phyloP scores from a whole-genome alignment of 2,797 vertebrate genomes.

The Leontocebus nigricollis region DNA sequence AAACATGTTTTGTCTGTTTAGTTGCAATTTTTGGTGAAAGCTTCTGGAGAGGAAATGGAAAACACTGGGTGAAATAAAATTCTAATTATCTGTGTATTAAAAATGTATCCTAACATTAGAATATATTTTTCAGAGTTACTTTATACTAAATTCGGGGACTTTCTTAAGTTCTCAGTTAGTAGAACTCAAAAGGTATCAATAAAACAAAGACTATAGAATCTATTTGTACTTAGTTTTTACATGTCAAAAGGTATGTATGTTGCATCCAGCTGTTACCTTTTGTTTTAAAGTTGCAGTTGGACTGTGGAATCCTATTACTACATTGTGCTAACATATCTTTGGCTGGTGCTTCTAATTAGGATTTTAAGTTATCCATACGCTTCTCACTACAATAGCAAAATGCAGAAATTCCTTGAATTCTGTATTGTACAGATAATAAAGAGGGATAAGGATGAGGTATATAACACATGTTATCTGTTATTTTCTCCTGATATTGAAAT shows the following conservation, averaged over 20 bases:
- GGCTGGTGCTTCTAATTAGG: not conserved
- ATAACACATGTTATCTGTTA: not conserved
- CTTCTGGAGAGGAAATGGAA: constrained; percentile 52
- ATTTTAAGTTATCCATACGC: not conserved
- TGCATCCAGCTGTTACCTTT: not conserved
- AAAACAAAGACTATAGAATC: not conserved
- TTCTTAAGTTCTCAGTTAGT: constrained; percentile 40
- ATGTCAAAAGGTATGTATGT: not conserved
- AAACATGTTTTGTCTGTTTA: constrained; percentile 58
- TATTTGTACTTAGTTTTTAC: constrained; percentile 40
- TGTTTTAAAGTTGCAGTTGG: constrained; percentile 29
- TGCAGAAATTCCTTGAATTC: constrained; percentile 1
- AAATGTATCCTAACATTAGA: not conserved
- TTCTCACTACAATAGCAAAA: constrained; percentile 3
- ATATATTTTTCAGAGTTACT: constrained; percentile 26
- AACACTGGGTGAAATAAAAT: constrained; percentile 34
- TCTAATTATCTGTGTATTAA: constrained; percentile 27
- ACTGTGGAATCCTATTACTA: not conserved
- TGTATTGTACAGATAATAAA: not conserved
- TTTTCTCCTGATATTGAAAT: constrained; percentile 37
- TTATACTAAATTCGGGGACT: not conserved
- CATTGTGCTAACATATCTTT: not conserved
- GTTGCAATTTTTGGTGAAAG: constrained; percentile 44
- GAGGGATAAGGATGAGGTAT: not conserved
- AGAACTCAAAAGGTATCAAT: not conserved